Conservation (phyloP, 92 coral and sea anemone genomes). For the Phymanthus crucifer region DNA sequence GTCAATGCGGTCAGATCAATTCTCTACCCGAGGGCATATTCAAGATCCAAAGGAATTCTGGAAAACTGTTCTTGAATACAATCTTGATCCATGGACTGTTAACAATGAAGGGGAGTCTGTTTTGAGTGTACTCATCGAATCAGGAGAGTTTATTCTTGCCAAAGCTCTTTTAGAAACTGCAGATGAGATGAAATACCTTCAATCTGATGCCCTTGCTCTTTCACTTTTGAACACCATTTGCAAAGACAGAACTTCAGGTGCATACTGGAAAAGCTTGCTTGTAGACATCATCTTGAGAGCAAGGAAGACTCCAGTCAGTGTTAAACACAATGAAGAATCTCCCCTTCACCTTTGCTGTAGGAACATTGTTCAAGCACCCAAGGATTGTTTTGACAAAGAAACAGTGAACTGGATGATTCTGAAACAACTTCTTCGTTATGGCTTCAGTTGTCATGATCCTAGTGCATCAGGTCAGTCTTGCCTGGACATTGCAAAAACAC, state of each 20-base stretch:
- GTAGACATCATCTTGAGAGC: background rate
- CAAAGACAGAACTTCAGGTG: background rate
- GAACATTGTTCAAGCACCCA: background rate
- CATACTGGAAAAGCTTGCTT: constrained; percentile 5
- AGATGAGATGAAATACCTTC: background rate
- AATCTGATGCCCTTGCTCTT: background rate
- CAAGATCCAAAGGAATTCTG: constrained; percentile 12
- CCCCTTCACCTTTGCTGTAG: constrained; percentile 23
- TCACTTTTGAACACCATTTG: background rate
- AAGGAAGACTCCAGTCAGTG: background rate
- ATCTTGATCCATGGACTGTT: constrained; percentile 13
- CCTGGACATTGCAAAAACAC: background rate
- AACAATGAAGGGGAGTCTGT: constrained; percentile 11
- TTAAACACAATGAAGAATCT: background rate
- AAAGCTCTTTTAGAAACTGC: background rate
- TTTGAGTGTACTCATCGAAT: background rate
- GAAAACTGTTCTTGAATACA: no score
- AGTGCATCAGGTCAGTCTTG: background rate
- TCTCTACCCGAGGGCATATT: constrained; percentile 5
- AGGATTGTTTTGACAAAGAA: background rate
- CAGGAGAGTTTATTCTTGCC: no score
- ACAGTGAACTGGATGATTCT: background rate
- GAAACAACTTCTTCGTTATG: constrained; percentile 12
- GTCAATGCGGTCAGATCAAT: background rate
- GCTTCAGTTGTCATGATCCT: background rate